Base-by-base conservation (phyloP, 2,797 vertebrate species). In the Decapterus maruadsi region DNA sequence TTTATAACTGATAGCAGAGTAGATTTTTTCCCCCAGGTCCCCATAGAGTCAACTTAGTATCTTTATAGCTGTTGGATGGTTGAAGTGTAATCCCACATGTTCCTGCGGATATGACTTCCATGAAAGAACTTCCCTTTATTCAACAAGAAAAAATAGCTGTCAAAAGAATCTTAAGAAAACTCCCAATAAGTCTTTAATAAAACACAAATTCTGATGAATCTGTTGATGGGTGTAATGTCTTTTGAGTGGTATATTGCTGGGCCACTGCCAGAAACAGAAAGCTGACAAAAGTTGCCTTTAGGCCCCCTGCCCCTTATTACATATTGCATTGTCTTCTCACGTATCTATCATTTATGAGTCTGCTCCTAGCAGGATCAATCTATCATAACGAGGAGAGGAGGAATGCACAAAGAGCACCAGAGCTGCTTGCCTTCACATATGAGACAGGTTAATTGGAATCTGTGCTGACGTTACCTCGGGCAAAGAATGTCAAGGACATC, bases 391-490 rank as follows among this genome's bases (percentile, higher is more conserved):
- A 65, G 56, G 38, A 68, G 77, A 87, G 66, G 77, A 90, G 87
- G 89, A 93, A 93, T 93, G 89, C 82, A 72, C 68, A 76, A 48
- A 64, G 68, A 83, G 69, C 56, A 65, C 77, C 69, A 58, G 82
- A 79, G 80, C 86, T 80, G 90, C 87, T 81, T 89, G 80, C 84
- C 91, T 90, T 93, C 84, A 85, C 81, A 50, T 83, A 90, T 86
- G 84, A 92, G 90, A 93, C 90, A 83, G 80, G 86, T 89, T 93
- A 90, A 92, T 92, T 93, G 90, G 88, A 93, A 93, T 93, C 78
- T 81, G 60, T 58, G 81, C 79, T 90, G 89, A 93, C 17, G 51
- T 92, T 90, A 85, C 93, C 90, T 77, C 46, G 42, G 94, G 93
- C 90, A 81, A 87, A 91, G 77, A 89, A 90, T 90, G 89, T 90